phyloP scores from a whole-genome alignment of 1,140 invertebrate species.

The Bombyx mori region ASM3026992v2 NC_085128.1:7203001-7203500 shows the following conservation, averaged over 20 bases:
- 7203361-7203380: slow-evolving; percentile 40
- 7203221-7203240: slow-evolving; percentile 43
- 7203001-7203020: slow-evolving; percentile 17
- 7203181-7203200: slow-evolving; percentile 46
- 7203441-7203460: no score
- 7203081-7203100: slow-evolving; percentile 55
- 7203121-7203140: slow-evolving; percentile 53
- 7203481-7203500: no score
- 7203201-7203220: slow-evolving; percentile 54
- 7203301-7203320: slow-evolving; percentile 30
- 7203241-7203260: neutral
- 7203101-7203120: slow-evolving; percentile 60
- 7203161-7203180: slow-evolving; percentile 52
- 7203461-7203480: no score
- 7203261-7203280: neutral
- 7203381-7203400: slow-evolving; percentile 52
- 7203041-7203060: slow-evolving; percentile 30
- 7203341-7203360: slow-evolving; percentile 40
- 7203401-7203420: slow-evolving; percentile 56
- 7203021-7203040: slow-evolving; percentile 23
- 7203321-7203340: slow-evolving; percentile 36
- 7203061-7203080: slow-evolving; percentile 50
- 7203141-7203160: slow-evolving; percentile 50
- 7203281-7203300: slow-evolving; percentile 14
- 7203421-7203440: neutral